Evolutionary conservation across 53 echinoderm and acorn worm genomes (phyloP), one percentile per base, ranked within the genome.

Genomic region (Paracentrotus lividus): DNA sequence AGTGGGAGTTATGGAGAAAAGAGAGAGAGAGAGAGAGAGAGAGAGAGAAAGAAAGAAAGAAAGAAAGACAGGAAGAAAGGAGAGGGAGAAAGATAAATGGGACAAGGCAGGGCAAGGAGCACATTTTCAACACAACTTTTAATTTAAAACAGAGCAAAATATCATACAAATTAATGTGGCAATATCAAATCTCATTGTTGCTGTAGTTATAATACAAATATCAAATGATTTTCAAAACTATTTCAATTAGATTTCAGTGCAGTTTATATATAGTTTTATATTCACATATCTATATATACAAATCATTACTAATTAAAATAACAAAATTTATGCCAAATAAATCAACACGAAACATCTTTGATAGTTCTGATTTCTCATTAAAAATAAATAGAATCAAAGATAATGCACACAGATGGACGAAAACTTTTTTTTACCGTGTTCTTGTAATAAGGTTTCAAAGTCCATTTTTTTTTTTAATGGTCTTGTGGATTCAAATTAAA

Each of bases 221-320:
- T 15, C 20, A 5, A 8, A 18, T 69, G 38, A 69, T 38, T 69
- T 66, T 66, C 66, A 66, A 66, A 65, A 32, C 32, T 29, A 66
- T 69, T 69, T 69, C 69, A 69, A 36, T 3, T 38, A 69, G 69
- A 69, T 69, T 69, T 69, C 69, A 69, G 69, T 69, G 34, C 2
- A 38, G 69, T 69, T 36, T 66, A n/a, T n/a, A n/a, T 38, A 69
- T 31, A 36, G 38, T 3, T 36, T 15, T 69, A 61, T 10, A 61
- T 61, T 7, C 29, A 58, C 5, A 61, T 26, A 57, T 57, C 32
- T 31, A 69, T 69, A 69, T 38, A 69, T 38, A 69, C 36, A 36
- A 31, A 38, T 69, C 38, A 69, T 36, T 36, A 34, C 18, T 61
- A 9, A 61, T 61, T 6, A 27, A 26, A 26, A 61, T 27, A 61